Evolutionary conservation across 1,140 invertebrate species (phyloP), one percentile per base, ranked within the genome.

Genomic region (Drosophila sulfurigaster): DNA sequence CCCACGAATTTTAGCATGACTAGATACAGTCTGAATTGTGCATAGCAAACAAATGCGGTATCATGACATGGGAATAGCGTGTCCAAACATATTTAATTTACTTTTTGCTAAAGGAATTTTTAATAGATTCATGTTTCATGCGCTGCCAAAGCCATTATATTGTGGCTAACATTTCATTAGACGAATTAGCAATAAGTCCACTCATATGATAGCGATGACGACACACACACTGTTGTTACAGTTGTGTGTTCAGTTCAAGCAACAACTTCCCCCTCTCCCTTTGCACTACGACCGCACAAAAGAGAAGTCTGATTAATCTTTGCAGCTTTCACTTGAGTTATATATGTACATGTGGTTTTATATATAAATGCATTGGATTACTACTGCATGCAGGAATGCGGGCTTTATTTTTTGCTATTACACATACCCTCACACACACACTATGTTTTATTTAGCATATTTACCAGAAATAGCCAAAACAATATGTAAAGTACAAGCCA

Each of bases 401-500:
- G 49, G 56, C 2, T 5, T 67, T 16, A 28, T 45, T 58, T 38
- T 52, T 16, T n/a, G 13, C 13, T 6, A 4, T 45, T 45, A 43
- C 10, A 20, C 3, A 35, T 16, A 5, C n/a, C 58, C 32, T 49
- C 30, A n/a, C 10, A 10, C 3, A 45, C 43, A 4, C 41, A 35
- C 25, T 57, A 2, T 38, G 0, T 7, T 43, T 46, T 16, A 51
- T 51, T 28, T 2, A 51, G 11, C 41, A 63, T 66, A 93, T 93
- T 93, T 94, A 98, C 97, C 97, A 99, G 96, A 73, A 98, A 93
- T 91, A 96, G 95, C 96, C 96, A 97, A 93, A 98, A 98, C 49
- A 96, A 87, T 64, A 98, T 94, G 91, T 97, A 98, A 75, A 98
- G 92, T 78, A 96, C 94, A 16, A 98, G 94, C 95, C 96, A 98